A percentile compares a stretch with the other conserved stretches of the same genome.
These are phyloP conservation scores for Melinopterus prodromus DNA, from an alignment of 2,888 invertebrate genomes.

Conservation along the genomic window DNA sequence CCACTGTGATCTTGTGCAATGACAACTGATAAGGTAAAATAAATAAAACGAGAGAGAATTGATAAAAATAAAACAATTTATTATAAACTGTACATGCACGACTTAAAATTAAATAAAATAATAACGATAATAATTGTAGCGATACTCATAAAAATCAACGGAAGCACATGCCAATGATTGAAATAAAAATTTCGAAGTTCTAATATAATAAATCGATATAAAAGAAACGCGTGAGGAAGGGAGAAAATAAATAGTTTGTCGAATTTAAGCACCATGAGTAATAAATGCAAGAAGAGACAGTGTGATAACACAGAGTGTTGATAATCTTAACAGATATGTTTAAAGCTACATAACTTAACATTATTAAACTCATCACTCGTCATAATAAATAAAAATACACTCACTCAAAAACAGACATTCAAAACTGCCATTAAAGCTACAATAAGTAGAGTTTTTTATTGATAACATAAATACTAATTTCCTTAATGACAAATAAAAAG, in stretches of 20 bases:
- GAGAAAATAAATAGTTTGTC: background rate
- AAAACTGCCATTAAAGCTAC: background rate
- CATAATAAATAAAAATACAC: background rate
- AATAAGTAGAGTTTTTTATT: background rate
- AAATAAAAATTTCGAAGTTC: background rate
- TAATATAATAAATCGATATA: background rate
- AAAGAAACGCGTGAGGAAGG: background rate
- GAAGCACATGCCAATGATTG: background rate
- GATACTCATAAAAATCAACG: slow-evolving; percentile 26
- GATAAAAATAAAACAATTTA: slow-evolving; percentile 52
- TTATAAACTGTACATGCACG: slow-evolving; percentile 50
- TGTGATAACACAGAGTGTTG: background rate
- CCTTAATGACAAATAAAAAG: background rate
- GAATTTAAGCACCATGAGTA: background rate
- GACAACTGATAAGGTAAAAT: slow-evolving; percentile 22
- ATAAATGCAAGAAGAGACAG: background rate
- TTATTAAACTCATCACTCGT: background rate
- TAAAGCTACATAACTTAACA: background rate
- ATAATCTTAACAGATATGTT: background rate
- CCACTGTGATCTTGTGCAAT: slow-evolving; percentile 12
- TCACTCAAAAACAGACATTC: background rate
- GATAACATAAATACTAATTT: background rate
- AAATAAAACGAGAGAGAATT: slow-evolving; percentile 40
- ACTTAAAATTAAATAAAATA: slow-evolving; percentile 40
- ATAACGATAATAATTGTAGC: slow-evolving; percentile 35